A percentile compares a stretch with the other conserved stretches of the same genome.
These are phyloP conservation scores for Numenius arquata DNA, from an alignment of 2,113 vertebrate species.

Conservation along the genomic window DNA sequence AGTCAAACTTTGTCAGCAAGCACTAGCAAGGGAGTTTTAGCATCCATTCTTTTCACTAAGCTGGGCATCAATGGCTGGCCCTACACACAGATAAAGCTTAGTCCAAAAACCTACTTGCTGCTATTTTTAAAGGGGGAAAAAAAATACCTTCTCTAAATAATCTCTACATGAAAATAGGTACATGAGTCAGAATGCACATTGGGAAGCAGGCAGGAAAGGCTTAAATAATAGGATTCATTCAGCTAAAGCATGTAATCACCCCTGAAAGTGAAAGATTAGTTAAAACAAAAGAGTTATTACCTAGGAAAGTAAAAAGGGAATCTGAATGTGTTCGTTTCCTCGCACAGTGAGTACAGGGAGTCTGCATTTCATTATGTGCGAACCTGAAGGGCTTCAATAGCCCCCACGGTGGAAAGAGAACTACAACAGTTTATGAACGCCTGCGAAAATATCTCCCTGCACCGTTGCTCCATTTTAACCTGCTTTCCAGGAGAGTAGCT, in stretches of 20 bases:
- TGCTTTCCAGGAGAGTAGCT: neutral
- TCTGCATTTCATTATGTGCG: neutral
- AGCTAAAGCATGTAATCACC: conserved; percentile 25
- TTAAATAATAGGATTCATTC: conserved; percentile 53
- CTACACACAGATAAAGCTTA: neutral
- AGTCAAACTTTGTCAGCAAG: neutral
- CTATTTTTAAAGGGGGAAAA: neutral
- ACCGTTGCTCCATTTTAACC: neutral
- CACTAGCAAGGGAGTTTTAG: neutral
- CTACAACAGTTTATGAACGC: neutral
- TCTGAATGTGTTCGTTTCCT: neutral
- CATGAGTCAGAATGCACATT: neutral
- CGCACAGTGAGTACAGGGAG: neutral
- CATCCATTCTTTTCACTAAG: neutral
- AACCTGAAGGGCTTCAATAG: neutral
- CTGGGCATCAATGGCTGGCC: neutral
- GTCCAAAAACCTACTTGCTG: neutral
- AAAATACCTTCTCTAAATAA: neutral
- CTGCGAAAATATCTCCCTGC: neutral
- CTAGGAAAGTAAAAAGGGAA: neutral
- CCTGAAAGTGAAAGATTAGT: conserved; percentile 37
- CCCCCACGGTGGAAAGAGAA: neutral
- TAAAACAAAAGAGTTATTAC: conserved; percentile 29
- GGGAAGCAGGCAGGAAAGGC: neutral
- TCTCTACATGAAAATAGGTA: neutral